phyloP scores from a whole-genome alignment of 2,888 invertebrate species.

The Petrolisthes cinctipes region DNA sequence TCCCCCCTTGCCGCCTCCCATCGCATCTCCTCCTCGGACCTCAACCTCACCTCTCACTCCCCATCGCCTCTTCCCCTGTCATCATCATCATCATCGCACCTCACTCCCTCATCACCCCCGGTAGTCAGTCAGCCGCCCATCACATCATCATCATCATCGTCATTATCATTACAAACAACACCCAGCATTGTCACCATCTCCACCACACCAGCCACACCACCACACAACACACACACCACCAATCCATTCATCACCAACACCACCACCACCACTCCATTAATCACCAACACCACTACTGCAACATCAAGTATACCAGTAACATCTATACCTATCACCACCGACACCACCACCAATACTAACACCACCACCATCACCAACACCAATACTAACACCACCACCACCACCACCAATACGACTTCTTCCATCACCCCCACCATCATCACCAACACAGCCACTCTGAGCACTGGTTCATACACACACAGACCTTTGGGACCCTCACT shows the following conservation, averaged over 20 bases:
- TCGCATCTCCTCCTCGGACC: constrained; percentile 53
- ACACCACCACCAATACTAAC: constrained; percentile 24
- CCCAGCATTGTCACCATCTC: not conserved
- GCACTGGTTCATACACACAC: constrained; percentile 21
- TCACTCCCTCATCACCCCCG: not conserved
- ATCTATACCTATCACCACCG: constrained; percentile 8
- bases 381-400: constrained; percentile 12
- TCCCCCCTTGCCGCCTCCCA: constrained; percentile 42
- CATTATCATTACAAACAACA: not conserved
- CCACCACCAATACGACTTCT: constrained; percentile 17
- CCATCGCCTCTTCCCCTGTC: not conserved
- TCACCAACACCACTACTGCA: constrained; percentile 9
- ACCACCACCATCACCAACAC: constrained; percentile 13
- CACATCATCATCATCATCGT: not conserved
- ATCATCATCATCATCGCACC: not conserved
- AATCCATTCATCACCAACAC: not conserved
- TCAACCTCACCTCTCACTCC: constrained; percentile 34
- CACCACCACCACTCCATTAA: not conserved
- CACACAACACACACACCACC: constrained; percentile 18
- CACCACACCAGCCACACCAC: constrained; percentile 13
- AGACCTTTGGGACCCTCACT: constrained; percentile 47
- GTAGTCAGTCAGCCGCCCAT: not conserved
- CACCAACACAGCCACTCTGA: constrained; percentile 13
- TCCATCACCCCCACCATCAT: constrained; percentile 11
- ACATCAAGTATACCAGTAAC: constrained; percentile 16